These are phyloP conservation scores for Mycetomoellerius zeteki DNA, from an alignment of 1,140 invertebrate species.

Conservation along the genomic window DNA sequence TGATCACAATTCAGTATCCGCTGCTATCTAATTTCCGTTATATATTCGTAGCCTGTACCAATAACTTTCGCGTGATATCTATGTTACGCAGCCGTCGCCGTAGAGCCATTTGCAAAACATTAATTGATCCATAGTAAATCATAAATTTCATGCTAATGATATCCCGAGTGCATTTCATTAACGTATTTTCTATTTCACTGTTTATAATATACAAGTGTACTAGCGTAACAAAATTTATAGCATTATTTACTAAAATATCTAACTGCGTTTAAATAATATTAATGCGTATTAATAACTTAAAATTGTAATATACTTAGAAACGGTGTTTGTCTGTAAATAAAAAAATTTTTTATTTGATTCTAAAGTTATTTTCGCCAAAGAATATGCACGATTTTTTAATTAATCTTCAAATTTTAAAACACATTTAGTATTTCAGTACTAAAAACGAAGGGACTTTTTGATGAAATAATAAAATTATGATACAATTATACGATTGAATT, in stretches of 20 bases:
- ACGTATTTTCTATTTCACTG: constrained; percentile 32
- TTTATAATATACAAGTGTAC: constrained; percentile 27
- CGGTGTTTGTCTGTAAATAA: background rate
- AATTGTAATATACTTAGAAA: background rate
- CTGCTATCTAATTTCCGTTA: constrained; percentile 71
- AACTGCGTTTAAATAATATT: background rate
- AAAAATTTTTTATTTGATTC: background rate
- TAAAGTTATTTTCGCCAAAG: background rate
- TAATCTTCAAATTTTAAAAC: background rate
- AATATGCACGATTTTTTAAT: background rate
- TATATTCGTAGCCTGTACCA: constrained; percentile 58
- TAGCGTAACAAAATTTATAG: constrained; percentile 25
- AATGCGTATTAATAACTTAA: background rate
- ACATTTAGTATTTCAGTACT: background rate
- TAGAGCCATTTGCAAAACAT: constrained; percentile 70
- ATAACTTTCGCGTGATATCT: constrained; percentile 71
- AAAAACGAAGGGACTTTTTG: background rate
- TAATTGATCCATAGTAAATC: constrained; percentile 56
- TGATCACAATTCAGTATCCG: constrained; percentile 59
- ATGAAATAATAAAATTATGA: background rate
- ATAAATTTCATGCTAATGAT: constrained; percentile 54
- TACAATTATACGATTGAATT: constrained; percentile 8
- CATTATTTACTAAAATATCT: constrained; percentile 9
- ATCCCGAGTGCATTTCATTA: constrained; percentile 48
- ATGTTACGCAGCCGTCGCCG: constrained; percentile 62